A percentile compares a stretch with the other conserved stretches of the same genome.
Conservation (phyloP, 2,797 vertebrate species). For the Chromobotia macracanthus region DNA sequence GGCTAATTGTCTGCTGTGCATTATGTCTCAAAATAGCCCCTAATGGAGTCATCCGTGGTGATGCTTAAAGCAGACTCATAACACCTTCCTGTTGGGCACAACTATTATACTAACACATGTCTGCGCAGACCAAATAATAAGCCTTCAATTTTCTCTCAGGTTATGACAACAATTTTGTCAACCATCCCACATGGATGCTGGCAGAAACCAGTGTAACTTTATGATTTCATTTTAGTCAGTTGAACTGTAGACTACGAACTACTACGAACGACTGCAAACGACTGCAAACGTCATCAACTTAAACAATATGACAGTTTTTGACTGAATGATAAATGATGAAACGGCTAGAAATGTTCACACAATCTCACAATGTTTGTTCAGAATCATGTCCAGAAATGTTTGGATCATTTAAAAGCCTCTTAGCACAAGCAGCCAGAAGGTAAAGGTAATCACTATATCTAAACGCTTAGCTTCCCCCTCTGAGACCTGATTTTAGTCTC, state of each 20-base stretch:
- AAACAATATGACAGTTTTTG: neutral
- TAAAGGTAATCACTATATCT: slow-evolving; percentile 43
- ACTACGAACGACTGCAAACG: too few relatives aligned
- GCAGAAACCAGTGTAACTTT: too few relatives aligned
- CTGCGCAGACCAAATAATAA: too few relatives aligned
- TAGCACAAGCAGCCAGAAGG: slow-evolving; percentile 47
- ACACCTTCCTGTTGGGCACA: neutral
- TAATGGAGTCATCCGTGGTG: slow-evolving; percentile 21
- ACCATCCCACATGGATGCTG: neutral
- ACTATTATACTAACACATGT: neutral
- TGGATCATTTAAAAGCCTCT: slow-evolving; percentile 54
- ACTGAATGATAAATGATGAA: slow-evolving; percentile 30
- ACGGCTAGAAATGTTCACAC: slow-evolving; percentile 47
- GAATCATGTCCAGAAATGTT: slow-evolving; percentile 59
- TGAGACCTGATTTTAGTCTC: too few relatives aligned
- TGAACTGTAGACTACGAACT: neutral
- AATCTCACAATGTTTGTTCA: slow-evolving; percentile 36
- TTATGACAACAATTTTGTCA: neutral
- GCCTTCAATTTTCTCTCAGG: neutral
- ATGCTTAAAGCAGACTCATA: slow-evolving; percentile 6
- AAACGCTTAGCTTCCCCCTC: slow-evolving; percentile 9
- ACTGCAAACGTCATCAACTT: too few relatives aligned
- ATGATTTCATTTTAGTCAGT: too few relatives aligned
- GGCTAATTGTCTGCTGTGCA: slow-evolving; percentile 9
- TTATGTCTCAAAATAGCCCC: slow-evolving; percentile 19